Conservation (phyloP, 2,113 vertebrate species). For the Passer domesticus region DNA sequence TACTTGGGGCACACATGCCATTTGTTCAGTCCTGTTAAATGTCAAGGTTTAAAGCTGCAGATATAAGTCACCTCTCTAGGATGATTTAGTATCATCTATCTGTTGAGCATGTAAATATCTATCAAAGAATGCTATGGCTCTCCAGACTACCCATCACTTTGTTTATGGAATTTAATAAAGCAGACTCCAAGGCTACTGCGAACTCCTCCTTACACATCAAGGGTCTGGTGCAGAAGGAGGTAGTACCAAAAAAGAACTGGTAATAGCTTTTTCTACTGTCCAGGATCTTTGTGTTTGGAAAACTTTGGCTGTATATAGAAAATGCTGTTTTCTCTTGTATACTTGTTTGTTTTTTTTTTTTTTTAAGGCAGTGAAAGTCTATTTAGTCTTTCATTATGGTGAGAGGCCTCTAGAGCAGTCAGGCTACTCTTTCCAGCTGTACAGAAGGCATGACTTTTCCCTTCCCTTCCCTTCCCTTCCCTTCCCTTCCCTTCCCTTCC, state of each 20-base stretch:
- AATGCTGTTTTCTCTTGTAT: accelerated
- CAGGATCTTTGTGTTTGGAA: background rate
- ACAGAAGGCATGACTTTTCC: background rate
- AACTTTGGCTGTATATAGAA: background rate
- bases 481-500: accelerated
- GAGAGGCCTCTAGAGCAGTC: background rate
- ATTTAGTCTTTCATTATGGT: background rate
- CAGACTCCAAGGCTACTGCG: accelerated
- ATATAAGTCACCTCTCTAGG: background rate
- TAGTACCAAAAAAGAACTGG: background rate
- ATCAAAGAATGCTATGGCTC: background rate
- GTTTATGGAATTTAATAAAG: constrained; percentile 21
- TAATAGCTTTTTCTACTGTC: background rate
- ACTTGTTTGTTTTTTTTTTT: background rate
- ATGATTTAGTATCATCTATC: background rate
- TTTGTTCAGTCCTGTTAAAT: constrained; percentile 7
- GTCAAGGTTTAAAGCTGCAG: background rate
- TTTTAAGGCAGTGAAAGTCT: background rate
- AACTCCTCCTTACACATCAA: background rate
- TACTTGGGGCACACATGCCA: background rate
- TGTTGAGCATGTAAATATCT: background rate
- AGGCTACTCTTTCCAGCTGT: background rate
- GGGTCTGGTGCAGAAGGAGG: background rate
- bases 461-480: too few relatives aligned
- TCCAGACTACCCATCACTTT: background rate